Base-by-base conservation (phyloP, 1,140 invertebrate genomes). In the Euschistus heros region DNA sequence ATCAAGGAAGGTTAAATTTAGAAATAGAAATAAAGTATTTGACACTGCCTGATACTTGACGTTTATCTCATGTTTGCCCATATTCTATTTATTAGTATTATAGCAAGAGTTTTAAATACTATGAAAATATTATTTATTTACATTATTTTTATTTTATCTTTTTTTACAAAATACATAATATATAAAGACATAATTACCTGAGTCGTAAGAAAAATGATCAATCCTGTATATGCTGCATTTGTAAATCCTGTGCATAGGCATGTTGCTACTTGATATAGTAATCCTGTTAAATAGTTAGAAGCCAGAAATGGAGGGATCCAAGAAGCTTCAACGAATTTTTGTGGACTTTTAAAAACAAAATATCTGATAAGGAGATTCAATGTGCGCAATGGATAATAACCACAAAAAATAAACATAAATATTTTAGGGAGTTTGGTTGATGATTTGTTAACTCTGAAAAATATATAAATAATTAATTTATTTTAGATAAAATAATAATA, bases 171-270 rank as follows among this genome's bases (percentile, higher is more conserved):
- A n/a, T n/a, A n/a, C n/a, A n/a, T n/a, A n/a, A n/a, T n/a, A 37
- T 37, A 37, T 10, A 37, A 37, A 2, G 10, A 37, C 13, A 13
- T 37, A 37, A 1, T 37, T 37, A 57, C 54, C 24, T 57, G 54
- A 2, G 26, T 22, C 4, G 54, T 57, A 13, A 57, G 20, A 26
- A 57, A 57, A 14, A 26, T 57, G 8, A 57, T 57, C 14, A 57
- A 57, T 8, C 18, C 15, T 20, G 54, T 24, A 15, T 57, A 57
- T 3, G 54, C 20, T 57, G 54, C 54, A 26, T 57, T 57, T 24
- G 54, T 57, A 15, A 57, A 57, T 24, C 54, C 54, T 24, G 54
- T 26, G 24, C 54, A 57, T 5, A 57, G 22, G 14, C 18, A 57
- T 27, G 54, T 57, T 5, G 24, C 18, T 7, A 57, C 54, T 26